These are phyloP conservation scores for Drosophila mimetica DNA, from an alignment of 2,888 invertebrate genomes.

Conservation along the genomic window DNA sequence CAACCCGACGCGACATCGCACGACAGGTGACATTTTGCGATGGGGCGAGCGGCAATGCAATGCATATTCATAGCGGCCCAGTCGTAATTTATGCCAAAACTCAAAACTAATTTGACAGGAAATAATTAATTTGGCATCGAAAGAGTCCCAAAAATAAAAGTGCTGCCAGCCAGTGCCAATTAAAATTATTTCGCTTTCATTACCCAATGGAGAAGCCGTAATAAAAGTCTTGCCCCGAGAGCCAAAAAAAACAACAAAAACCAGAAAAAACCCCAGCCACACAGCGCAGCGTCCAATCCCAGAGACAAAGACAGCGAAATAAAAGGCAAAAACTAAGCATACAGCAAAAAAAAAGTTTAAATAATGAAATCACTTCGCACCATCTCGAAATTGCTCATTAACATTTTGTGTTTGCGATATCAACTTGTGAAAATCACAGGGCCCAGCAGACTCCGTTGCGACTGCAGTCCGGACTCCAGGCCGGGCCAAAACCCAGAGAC, in stretches of 20 bases:
- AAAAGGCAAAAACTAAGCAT: conserved; percentile 37
- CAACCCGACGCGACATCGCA: conserved; percentile 35
- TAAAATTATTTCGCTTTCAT: conserved; percentile 80
- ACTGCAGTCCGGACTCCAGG: conserved; percentile 31
- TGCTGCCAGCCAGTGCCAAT: conserved; percentile 61
- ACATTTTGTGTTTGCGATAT: conserved; percentile 85
- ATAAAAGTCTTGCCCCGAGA: conserved; percentile 56
- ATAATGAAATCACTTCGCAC: conserved; percentile 84
- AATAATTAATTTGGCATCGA: conserved; percentile 73
- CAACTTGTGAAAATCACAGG: conserved; percentile 84
- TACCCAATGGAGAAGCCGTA: conserved; percentile 73
- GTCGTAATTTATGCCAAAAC: conserved; percentile 64
- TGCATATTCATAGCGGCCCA: conserved; percentile 31
- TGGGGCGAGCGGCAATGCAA: conserved; percentile 3
- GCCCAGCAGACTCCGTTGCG: conserved; percentile 54
- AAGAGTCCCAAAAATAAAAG: conserved; percentile 38
- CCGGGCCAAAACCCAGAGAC: conserved; percentile 15
- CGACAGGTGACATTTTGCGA: conserved; percentile 72
- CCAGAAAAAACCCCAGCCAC: conserved; percentile 13
- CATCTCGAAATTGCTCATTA: conserved; percentile 85
- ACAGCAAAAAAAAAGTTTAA: conserved; percentile 65
- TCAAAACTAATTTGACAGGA: conserved; percentile 76
- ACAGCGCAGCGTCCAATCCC: conserved; percentile 26
- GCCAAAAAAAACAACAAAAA: background rate
- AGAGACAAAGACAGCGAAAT: conserved; percentile 51